phyloP scores from a whole-genome alignment of 1,140 invertebrate genomes.

The Heliothis virescens region DNA sequence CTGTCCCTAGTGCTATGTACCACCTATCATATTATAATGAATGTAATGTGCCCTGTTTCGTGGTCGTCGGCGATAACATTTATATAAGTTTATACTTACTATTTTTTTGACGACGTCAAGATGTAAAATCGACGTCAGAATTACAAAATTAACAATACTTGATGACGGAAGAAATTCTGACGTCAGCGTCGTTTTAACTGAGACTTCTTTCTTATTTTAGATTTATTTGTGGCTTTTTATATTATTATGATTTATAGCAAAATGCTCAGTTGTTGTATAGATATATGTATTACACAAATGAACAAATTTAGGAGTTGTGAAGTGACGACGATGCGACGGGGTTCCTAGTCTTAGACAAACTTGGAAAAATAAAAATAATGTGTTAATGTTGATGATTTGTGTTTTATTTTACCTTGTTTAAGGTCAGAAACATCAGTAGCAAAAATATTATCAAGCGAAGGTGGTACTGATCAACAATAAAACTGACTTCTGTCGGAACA shows the following conservation, averaged over 20 bases:
- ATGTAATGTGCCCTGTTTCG: slow-evolving; percentile 31
- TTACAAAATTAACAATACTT: neutral
- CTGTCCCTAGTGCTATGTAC: slow-evolving; percentile 27
- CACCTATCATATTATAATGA: slow-evolving; percentile 13
- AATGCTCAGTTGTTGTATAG: neutral
- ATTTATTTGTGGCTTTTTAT: neutral
- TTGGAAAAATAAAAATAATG: slow-evolving; percentile 51
- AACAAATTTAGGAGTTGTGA: neutral
- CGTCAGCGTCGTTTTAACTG: neutral
- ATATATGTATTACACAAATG: neutral
- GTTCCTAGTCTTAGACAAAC: slow-evolving; percentile 42
- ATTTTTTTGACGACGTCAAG: too few relatives aligned
- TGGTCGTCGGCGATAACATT: slow-evolving; percentile 15
- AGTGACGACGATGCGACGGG: slow-evolving; percentile 43
- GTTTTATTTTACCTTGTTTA: slow-evolving; percentile 51
- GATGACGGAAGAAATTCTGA: neutral
- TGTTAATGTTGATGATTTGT: slow-evolving; percentile 59
- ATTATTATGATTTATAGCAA: neutral
- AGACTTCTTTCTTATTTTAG: neutral
- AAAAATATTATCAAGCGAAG: too few relatives aligned
- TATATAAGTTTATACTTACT: too few relatives aligned
- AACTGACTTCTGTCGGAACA: neutral
- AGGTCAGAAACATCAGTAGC: too few relatives aligned
- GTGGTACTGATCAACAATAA: neutral
- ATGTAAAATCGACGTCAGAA: neutral